Base-by-base conservation (phyloP, 2,888 invertebrate genomes). In the Parasteatoda lunata region DNA sequence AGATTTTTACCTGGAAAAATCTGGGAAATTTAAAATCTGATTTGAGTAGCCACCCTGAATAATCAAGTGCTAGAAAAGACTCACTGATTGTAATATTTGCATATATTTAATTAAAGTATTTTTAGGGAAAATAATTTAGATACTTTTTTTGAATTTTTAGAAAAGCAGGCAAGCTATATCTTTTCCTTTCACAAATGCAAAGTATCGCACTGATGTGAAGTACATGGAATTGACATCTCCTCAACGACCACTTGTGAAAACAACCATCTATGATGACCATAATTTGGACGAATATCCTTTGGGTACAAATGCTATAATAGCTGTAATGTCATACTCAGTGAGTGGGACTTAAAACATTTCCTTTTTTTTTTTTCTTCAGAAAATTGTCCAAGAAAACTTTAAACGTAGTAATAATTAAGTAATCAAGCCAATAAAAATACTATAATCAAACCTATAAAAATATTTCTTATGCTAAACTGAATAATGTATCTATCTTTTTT, bases 281-380 rank as follows among this genome's bases (percentile, higher is more conserved):
- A 69, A 80, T 8, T 77, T 75, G 59, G 64, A 80, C 54, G 48
- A 52, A 47, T 77, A 81, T 77, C 88, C 88, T 8, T 15, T 51
- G 48, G 88, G 88, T 1, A 77, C 65, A 4, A 88, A 88, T 72
- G 30, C 78, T 7, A 52, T 54, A 6, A 47, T 88, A n/a, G 84
- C 84, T 13, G 30, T 88, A 9, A 45, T 88, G 7, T 76, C 80
- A 5, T 88, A 88, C 88, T 90, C 87, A 1, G 87, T 88, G 52
- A 83, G 76, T 88, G 15, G 13, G 30, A 69, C 15, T 68, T 15
- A 52, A 0, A 15, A 30, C 0, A 68, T 69, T 69, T 47, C 54
- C 69, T 52, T 69, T 52, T 45, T n/a, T 52, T 45, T n/a, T 8
- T 49, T 59, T 4, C n/a, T 59, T 3, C 9, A 7, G n/a, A 30